Base-by-base conservation (phyloP, 1,140 invertebrate genomes). In the Orius insidiosus region DNA sequence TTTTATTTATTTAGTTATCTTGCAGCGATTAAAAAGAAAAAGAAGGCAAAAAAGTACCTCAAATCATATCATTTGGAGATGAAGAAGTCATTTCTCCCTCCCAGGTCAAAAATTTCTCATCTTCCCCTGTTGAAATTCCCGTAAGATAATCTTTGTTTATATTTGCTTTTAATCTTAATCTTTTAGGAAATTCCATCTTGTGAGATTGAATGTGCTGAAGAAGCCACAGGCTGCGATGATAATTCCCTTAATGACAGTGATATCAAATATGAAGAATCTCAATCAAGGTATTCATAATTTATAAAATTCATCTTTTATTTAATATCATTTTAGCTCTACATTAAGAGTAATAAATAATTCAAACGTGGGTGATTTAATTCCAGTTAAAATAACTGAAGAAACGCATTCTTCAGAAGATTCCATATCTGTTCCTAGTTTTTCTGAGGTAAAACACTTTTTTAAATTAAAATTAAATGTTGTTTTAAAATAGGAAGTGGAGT, bases 21-120 rank as follows among this genome's bases (percentile, higher is more conserved):
- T 42, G 3, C 16, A 39, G 35, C 15, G 30, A 41, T 19, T 18
- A 42, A 24, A 46, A 16, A 70, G 32, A 68, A 65, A 70, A 59
- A 40, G 71, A 66, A 46, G 72, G 68, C 55, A 75, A 72, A 60
- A 66, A 70, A 46, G 64, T 65, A 34, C 62, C 69, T 1, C 68
- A 75, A 50, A 68, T 77, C 52, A 74, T 77, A 46, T 75, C 72
- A 11, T 77, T 77, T 59, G 74, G 75, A 56, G 70, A 75, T 42
- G 68, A 72, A 39, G 65, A 63, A 24, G 56, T 40, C 18, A 33
- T 33, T 18, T 24, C 32, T 6, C 24, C 33, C 11, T 9, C 34
- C 31, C 3, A 32, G 13, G 50, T 49, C 53, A 60, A 60, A 52
- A 52, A 59, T 46, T 58, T 57, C 11, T 48, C 49, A 3, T 56